Evolutionary conservation across 2,113 vertebrate species (phyloP), one percentile per base, ranked within the genome.

Genomic region (Ictalurus punctatus): DNA sequence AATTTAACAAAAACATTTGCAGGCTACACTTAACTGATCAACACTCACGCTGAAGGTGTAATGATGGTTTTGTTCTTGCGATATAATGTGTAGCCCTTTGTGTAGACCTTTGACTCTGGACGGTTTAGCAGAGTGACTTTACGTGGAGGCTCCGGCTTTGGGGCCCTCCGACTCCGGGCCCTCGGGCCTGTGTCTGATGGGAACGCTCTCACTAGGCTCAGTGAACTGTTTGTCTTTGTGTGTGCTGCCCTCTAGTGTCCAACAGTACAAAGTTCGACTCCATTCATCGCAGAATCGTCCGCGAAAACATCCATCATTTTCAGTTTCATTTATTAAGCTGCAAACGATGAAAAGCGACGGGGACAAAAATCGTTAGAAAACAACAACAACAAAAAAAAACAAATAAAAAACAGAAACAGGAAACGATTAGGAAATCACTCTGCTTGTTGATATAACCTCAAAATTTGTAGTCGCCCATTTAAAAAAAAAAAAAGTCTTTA

Each of bases 221-320:
- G 17, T 76, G 37, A 48, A 40, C 40, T 48, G 19, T 48, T 44
- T 27, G 21, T 80, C 65, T 85, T 56, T 88, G 89, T 48, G 30
- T 58, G 8, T 86, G 74, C 83, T 88, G 84, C 61, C 78, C 79
- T 86, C 84, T 83, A 88, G 84, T 86, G 87, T 74, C 34, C 67
- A 80, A 17, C 17, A 76, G 25, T 6, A 37, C 4, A 52, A 59
- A 4, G 4, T 73, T 71, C 59, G 56, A 40, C n/a, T 54, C 27
- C 12, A 56, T 81, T 76, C 21, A 34, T 89, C 25, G 25, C 37
- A 3, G 76, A 74, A 34, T 16, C 25, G 6, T 16, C n/a, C 7
- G 19, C 74, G 79, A 8, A 84, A 52, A 30, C 34, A 79, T 85
- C 34, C 74, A 37, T 52, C 48, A 25, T 65, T 30, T 65, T 19